These are phyloP conservation scores for Toxostoma redivivum DNA, from an alignment of 2,113 vertebrate genomes.

Conservation along the genomic window DNA sequence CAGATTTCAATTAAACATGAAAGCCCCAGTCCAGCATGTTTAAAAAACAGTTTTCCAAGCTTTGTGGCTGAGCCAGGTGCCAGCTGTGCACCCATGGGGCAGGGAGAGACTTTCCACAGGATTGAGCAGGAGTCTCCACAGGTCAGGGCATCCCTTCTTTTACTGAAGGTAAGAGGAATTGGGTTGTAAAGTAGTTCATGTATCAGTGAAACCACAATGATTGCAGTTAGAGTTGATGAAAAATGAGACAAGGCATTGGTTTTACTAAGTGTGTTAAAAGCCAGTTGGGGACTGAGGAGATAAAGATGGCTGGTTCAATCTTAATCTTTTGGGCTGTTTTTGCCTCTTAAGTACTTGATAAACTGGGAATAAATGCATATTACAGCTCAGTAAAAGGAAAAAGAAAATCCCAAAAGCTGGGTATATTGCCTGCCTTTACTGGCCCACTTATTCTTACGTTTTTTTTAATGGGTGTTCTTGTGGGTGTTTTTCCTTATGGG, in stretches of 20 bases:
- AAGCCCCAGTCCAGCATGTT: background rate
- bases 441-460: accelerated
- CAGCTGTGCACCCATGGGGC: accelerated
- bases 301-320: background rate
- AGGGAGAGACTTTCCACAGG: background rate
- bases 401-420: background rate
- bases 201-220: conserved; percentile 14
- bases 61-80: background rate
- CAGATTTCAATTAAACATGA: background rate
- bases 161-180: conserved; percentile 29
- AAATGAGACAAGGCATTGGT: background rate
- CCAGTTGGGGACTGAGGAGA: background rate
- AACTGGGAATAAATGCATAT: background rate
- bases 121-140: background rate
- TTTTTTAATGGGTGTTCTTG: background rate
- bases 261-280: background rate
- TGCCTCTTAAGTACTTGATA: background rate
- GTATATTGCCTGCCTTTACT: background rate
- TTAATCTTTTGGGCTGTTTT: background rate
- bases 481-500: background rate
- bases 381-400: background rate
- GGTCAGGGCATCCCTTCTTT: conserved; percentile 14
- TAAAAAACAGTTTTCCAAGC: background rate
- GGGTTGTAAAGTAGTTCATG: conserved; percentile 17
- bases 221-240: conserved; percentile 11